A percentile compares a stretch with the other conserved stretches of the same genome.
Conservation (phyloP, 2,113 vertebrate genomes). For the Tragelaphus buxtoni region DNA sequence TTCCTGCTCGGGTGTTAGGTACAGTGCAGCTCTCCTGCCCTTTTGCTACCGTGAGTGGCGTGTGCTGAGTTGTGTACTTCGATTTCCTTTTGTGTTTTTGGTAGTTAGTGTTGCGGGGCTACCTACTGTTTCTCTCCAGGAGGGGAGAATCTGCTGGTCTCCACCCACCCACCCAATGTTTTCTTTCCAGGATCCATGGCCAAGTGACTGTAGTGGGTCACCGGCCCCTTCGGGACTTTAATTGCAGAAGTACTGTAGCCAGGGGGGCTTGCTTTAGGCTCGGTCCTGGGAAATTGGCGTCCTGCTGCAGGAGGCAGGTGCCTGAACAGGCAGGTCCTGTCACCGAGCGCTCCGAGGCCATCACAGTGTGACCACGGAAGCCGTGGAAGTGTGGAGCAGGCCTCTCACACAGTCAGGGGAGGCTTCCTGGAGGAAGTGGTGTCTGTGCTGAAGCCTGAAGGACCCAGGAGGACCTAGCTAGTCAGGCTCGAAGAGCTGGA, state of each 20-base stretch:
- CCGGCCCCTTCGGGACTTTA: neutral
- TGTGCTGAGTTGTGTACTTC: neutral
- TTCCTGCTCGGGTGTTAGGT: neutral
- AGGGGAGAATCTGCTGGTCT: neutral
- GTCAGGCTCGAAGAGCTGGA: neutral
- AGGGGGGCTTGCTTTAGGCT: neutral
- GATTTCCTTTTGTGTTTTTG: neutral
- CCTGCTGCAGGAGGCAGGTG: neutral
- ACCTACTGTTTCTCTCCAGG: neutral
- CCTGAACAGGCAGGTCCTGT: neutral
- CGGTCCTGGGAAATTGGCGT: neutral
- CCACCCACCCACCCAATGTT: neutral
- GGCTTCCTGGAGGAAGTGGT: conserved; percentile 46
- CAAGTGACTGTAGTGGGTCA: neutral
- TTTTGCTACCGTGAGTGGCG: rapidly evolving
- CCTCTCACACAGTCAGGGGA: neutral
- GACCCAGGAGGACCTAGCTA: neutral
- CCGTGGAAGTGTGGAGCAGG: neutral
- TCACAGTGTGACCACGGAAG: neutral
- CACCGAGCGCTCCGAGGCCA: neutral
- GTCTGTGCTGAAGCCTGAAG: conserved; percentile 19
- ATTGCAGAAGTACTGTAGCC: neutral
- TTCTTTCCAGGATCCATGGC: neutral
- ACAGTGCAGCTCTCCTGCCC: neutral
- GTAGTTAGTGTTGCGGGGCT: neutral